Evolutionary conservation across 2,113 vertebrate species (phyloP).

Genomic region (Triplophysa siluroides): DNA sequence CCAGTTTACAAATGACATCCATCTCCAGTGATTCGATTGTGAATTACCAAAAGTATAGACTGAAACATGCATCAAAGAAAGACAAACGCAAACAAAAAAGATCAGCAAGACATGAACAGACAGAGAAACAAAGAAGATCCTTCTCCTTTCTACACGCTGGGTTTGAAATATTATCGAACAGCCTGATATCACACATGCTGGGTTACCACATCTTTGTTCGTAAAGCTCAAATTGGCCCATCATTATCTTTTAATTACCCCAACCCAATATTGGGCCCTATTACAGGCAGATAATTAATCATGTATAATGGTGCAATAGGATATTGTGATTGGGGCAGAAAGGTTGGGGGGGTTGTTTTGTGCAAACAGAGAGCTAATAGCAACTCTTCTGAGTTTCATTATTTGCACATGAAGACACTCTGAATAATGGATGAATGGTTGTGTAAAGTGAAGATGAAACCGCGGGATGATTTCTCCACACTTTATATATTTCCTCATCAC

Average conservation of each 20-base stretch:
- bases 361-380: conserved; percentile 69
- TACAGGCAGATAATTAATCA: conserved; percentile 77
- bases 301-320: conserved; percentile 63
- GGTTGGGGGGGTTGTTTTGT: conserved; percentile 49
- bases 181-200: conserved; percentile 69
- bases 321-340: conserved; percentile 48
- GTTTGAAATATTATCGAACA: conserved; percentile 71
- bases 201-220: conserved; percentile 73
- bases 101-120: too few species aligned
- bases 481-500: conserved; percentile 1
- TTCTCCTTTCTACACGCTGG: conserved; percentile 33
- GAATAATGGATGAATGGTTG: conserved; percentile 61
- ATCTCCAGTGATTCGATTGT: too few species aligned
- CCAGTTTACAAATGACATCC: too few species aligned
- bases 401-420: conserved; percentile 62
- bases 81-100: too few species aligned
- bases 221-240: conserved; percentile 76
- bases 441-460: conserved; percentile 48
- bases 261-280: conserved; percentile 69
- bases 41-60: too few species aligned
- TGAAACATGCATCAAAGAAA: too few species aligned
- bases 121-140: too few species aligned
- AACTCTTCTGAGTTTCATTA: conserved; percentile 65
- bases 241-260: conserved; percentile 80
- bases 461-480: conserved; percentile 17